Percentiles rank a stretch among this genome's conserved stretches.
Conservation (phyloP, 2,797 vertebrate genomes). For the Oreortyx pictus region DNA sequence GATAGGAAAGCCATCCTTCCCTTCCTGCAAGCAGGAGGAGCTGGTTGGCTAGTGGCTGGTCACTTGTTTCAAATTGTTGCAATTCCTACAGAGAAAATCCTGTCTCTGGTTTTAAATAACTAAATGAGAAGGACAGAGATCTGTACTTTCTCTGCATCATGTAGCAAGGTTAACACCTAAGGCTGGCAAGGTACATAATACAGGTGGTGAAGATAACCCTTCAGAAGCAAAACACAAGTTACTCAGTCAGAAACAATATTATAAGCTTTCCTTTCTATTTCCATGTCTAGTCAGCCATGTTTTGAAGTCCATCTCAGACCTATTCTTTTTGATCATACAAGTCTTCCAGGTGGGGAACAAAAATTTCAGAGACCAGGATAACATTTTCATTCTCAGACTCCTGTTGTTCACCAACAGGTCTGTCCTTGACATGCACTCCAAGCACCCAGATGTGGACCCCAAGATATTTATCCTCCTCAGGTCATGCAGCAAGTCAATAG, state of each 20-base stretch:
- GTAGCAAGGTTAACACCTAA: neutral
- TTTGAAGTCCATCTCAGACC: neutral
- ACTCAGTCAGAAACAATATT: neutral
- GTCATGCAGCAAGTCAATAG: neutral
- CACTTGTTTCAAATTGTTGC: neutral
- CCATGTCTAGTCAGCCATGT: neutral
- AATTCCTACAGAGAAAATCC: neutral
- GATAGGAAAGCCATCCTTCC: no score
- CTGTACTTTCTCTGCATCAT: neutral
- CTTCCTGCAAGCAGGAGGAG: no score
- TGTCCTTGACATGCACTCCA: neutral
- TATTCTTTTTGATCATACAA: neutral
- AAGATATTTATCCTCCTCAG: neutral
- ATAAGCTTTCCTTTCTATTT: neutral
- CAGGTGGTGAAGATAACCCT: neutral
- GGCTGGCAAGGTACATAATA: neutral
- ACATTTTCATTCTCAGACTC: neutral
- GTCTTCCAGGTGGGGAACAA: neutral
- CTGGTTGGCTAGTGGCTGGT: neutral
- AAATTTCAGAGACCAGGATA: neutral
- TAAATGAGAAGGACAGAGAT: neutral
- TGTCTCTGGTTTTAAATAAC: neutral
- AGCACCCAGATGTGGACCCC: neutral
- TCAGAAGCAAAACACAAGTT: neutral
- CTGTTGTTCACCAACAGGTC: fast-evolving